Evolutionary conservation across 2,888 invertebrate species (phyloP).

Genomic region (Amphipyra tragopoginis): DNA sequence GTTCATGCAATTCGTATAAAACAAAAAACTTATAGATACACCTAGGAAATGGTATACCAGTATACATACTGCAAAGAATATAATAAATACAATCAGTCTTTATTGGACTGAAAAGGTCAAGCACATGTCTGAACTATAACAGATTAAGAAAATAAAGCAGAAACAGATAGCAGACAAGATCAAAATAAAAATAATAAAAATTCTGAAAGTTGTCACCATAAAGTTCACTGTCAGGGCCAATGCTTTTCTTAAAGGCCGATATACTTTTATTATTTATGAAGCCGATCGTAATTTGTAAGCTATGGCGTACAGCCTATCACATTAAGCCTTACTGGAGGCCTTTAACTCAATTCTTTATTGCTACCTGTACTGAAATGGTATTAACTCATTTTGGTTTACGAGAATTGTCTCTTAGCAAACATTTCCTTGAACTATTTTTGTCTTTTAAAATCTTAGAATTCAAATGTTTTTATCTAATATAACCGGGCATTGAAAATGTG

Average conservation of each 20-base stretch:
- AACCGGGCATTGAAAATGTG: too few species aligned
- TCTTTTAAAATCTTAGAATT: not conserved
- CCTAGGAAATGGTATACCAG: too few species aligned
- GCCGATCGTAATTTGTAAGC: conserved; percentile 38
- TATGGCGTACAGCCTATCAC: conserved; percentile 7
- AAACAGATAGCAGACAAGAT: not conserved
- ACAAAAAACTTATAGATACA: too few species aligned
- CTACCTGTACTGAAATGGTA: conserved; percentile 10
- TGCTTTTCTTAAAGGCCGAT: conserved; percentile 35
- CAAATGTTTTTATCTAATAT: too few species aligned
- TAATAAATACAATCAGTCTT: too few species aligned
- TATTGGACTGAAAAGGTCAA: not conserved
- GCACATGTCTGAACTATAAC: not conserved
- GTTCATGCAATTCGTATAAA: too few species aligned
- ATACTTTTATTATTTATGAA: conserved; percentile 24
- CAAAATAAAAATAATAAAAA: conserved; percentile 10
- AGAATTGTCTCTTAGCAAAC: not conserved
- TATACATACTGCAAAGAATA: too few species aligned
- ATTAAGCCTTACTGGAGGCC: conserved; percentile 14
- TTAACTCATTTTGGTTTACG: conserved; percentile 34
- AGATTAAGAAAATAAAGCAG: not conserved
- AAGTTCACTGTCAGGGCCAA: conserved; percentile 43
- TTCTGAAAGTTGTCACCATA: conserved; percentile 30
- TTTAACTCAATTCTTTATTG: conserved; percentile 35
- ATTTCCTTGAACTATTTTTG: conserved; percentile 4